phyloP scores from a whole-genome alignment of 2,888 invertebrate genomes.

The Pollenia labialis region DNA sequence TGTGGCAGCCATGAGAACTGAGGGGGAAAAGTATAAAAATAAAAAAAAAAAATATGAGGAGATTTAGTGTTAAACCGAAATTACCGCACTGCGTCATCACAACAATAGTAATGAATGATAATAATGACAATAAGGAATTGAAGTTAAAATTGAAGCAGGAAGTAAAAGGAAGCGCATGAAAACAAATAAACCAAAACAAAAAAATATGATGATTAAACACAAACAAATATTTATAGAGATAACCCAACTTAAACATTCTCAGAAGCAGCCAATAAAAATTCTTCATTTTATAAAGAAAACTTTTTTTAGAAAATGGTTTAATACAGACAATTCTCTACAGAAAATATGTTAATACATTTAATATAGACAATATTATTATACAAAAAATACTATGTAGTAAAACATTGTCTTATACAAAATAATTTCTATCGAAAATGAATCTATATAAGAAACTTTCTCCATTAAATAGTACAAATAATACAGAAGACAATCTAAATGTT shows the following conservation, averaged over 20 bases:
- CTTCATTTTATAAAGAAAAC: not conserved
- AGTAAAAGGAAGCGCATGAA: conserved; percentile 7
- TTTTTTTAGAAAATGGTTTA: no score
- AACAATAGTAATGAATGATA: conserved; percentile 19
- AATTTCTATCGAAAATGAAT: no score
- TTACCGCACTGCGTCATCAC: conserved; percentile 67
- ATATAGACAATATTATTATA: no score
- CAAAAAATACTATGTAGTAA: no score
- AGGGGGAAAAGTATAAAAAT: not conserved
- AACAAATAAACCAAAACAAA: conserved; percentile 14
- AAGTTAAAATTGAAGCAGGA: not conserved
- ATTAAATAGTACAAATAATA: not conserved
- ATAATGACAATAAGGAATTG: conserved; percentile 32
- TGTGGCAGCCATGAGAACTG: not conserved
- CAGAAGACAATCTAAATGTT: no score
- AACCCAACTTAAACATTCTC: no score
- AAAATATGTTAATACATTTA: no score
- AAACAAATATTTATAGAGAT: conserved; percentile 20
- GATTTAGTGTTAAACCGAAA: conserved; percentile 51
- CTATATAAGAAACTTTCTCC: no score
- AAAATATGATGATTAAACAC: conserved; percentile 63
- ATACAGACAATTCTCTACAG: no score
- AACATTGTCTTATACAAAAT: no score
- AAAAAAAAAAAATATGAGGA: not conserved
- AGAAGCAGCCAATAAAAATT: not conserved